A percentile compares a stretch with the other conserved stretches of the same genome.
phyloP scores from a whole-genome alignment of 2,888 invertebrate genomes.

The Sarcophaga variegata region DNA sequence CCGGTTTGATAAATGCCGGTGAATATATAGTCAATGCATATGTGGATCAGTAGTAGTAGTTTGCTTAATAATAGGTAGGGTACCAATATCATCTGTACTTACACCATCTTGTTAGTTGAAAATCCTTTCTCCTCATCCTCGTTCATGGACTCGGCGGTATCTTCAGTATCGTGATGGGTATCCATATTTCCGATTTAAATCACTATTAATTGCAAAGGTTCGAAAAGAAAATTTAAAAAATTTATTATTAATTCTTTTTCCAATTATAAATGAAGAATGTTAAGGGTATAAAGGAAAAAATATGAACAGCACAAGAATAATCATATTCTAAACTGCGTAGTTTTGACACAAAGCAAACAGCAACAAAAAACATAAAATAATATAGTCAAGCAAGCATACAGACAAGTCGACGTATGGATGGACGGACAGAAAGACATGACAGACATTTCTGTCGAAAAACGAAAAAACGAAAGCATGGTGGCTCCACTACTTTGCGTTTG shows the following conservation, averaged over 20 bases:
- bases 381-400: constrained; percentile 1
- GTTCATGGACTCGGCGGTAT: constrained; percentile 63
- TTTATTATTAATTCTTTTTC: not conserved
- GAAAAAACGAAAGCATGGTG: constrained; percentile 27
- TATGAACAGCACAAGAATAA: constrained; percentile 16
- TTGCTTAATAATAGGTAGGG: not conserved
- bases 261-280: not conserved
- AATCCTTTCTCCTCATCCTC: constrained; percentile 66
- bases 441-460: constrained; percentile 16
- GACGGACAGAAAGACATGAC: not conserved
- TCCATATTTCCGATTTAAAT: constrained; percentile 50
- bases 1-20: constrained; percentile 45
- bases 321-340: constrained; percentile 41
- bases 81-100: constrained; percentile 30
- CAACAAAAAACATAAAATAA: constrained; percentile 37
- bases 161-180: constrained; percentile 57
- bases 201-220: not conserved
- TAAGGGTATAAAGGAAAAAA: not conserved
- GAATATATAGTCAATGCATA: not conserved
- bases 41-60: not conserved
- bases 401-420: not conserved
- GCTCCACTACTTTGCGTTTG: not conserved
- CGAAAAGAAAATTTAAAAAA: not conserved
- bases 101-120: constrained; percentile 68
- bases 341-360: constrained; percentile 35